Evolutionary conservation across 2,888 invertebrate species (phyloP), one percentile per base, ranked within the genome.

Genomic region (Diaprepes abbreviatus): DNA sequence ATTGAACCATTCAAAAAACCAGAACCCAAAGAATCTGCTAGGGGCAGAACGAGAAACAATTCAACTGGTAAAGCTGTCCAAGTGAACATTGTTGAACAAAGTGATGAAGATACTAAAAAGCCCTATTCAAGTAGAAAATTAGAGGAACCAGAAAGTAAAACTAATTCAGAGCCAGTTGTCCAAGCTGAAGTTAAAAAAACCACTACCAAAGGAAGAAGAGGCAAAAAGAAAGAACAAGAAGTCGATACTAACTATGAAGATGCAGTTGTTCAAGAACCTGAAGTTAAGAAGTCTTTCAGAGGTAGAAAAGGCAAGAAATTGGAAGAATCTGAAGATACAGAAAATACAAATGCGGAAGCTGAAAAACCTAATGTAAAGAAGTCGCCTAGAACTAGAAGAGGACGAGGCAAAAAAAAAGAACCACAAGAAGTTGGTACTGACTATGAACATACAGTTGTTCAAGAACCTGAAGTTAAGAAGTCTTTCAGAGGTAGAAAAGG

Each of bases 221-320:
- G 36, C n/a, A 57, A 54, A 45, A 40, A 33, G 1, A 50, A 43
- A 12, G 43, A 17, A 12, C 40, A 57, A 40, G 52, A 72, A 43
- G 24, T 2, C 2, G 14, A 57, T 24, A n/a, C 24, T 9, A 33
- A 10, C 24, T 6, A 31, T 21, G 2, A 9, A 12, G 19, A 31
- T 21, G 0, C 10, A 9, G 9, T 9, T 19, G 35, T n/a, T 24
- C n/a, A 35, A 12, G 35, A 35, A 35, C 35, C 45, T 17, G 24
- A 21, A 24, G 45, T 45, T 17, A 16, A 40, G 4, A 24, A 45
- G 9, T 24, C 24, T 21, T 7, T 9, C 17, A 43, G 19, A 43
- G 19, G 43, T 19, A 19, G 19, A 43, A 43, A n/a, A n/a, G 43
- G 43, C 1, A 43, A 43, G 7, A 43, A 43, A 43, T 2, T 19